Percentiles rank a stretch among this genome's conserved stretches.
Conservation (phyloP, 2,113 vertebrate genomes). For the Sapajus apella region DNA sequence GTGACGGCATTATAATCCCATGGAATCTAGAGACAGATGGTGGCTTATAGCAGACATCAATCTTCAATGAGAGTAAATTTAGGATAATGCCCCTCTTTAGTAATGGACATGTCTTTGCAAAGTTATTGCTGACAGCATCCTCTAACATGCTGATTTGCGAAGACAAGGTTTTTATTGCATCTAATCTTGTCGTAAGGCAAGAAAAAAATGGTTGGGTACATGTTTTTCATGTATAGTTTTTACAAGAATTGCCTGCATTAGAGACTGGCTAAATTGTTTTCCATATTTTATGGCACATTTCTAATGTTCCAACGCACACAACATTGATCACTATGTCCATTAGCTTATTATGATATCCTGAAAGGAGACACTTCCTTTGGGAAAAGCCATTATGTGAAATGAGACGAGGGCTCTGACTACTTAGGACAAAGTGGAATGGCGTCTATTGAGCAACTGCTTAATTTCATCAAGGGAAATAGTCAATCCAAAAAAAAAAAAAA, state of each 20-base stretch:
- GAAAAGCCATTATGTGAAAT: constrained; percentile 76
- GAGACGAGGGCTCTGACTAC: constrained; percentile 33
- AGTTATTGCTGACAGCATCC: constrained; percentile 81
- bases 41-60: constrained; percentile 85
- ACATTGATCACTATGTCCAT: constrained; percentile 77
- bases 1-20: constrained; percentile 77
- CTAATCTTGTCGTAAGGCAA: constrained; percentile 77
- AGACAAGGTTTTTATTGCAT: constrained; percentile 80
- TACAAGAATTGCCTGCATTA: constrained; percentile 70
- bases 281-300: constrained; percentile 69
- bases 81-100: constrained; percentile 82
- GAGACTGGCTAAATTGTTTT: constrained; percentile 63
- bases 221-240: constrained; percentile 70
- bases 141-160: constrained; percentile 79
- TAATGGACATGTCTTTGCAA: constrained; percentile 79
- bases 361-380: constrained; percentile 75
- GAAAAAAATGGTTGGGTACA: constrained; percentile 48
- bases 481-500: background rate
- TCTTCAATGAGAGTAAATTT: constrained; percentile 85
- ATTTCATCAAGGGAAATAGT: constrained; percentile 47
- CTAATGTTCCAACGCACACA: constrained; percentile 65
- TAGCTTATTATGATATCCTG: constrained; percentile 73
- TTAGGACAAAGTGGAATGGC: background rate
- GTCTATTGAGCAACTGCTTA: constrained; percentile 48
- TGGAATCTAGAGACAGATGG: constrained; percentile 82